A percentile compares a stretch with the other conserved stretches of the same genome.
These are phyloP conservation scores for Eubucco bourcierii DNA, from an alignment of 2,113 vertebrate genomes.

Conservation along the genomic window DNA sequence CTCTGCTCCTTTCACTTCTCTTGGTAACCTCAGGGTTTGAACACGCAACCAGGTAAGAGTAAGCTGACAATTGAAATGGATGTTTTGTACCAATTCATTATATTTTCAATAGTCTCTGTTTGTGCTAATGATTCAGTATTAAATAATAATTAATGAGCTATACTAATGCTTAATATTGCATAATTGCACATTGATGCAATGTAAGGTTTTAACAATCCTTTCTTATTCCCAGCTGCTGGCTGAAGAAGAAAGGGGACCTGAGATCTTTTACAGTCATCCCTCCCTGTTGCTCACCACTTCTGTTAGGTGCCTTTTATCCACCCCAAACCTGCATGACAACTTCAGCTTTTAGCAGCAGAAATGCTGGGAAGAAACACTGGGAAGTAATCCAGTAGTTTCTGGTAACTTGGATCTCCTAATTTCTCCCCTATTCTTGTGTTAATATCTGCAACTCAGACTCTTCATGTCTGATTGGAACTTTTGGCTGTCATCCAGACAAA, in stretches of 20 bases:
- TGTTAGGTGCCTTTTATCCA: neutral
- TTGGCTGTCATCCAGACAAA: neutral
- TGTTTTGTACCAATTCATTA: neutral
- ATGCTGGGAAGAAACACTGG: neutral
- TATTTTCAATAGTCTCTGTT: neutral
- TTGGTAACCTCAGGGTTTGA: too few species aligned
- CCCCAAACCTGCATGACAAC: neutral
- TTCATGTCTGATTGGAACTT: neutral
- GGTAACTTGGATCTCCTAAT: neutral
- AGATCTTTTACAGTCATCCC: neutral
- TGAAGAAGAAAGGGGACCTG: neutral
- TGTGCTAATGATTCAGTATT: neutral
- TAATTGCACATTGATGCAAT: neutral
- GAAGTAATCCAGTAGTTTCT: neutral
- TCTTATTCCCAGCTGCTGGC: neutral
- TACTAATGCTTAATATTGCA: neutral
- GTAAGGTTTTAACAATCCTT: neutral
- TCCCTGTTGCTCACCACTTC: neutral
- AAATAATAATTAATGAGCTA: neutral
- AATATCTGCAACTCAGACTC: neutral
- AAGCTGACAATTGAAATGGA: neutral
- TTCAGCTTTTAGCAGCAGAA: neutral
- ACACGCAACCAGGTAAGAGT: neutral
- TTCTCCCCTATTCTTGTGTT: neutral
- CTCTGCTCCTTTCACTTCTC: too few species aligned